Evolutionary conservation across 2,797 vertebrate genomes (phyloP).

Genomic region (Phoeniculus purpureus): DNA sequence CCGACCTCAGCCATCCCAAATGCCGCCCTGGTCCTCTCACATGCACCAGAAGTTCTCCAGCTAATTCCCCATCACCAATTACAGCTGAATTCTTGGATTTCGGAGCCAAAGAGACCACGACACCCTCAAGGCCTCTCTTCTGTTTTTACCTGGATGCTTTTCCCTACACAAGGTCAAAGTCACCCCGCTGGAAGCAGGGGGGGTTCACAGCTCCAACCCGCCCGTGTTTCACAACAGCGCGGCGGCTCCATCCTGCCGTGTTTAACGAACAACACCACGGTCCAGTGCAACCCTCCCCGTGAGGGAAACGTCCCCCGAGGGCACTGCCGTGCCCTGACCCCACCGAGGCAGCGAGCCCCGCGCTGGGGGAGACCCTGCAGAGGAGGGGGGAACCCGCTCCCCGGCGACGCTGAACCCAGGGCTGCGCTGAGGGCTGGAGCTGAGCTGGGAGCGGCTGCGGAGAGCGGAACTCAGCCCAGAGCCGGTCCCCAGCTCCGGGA

Average conservation of each 20-base stretch:
- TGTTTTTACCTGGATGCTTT: neutral
- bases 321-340: neutral
- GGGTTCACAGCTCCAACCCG: neutral
- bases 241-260: neutral
- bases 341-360: neutral
- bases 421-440: neutral
- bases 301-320: neutral
- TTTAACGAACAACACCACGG: neutral
- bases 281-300: neutral
- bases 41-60: neutral
- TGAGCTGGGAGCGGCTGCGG: neutral
- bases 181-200: neutral
- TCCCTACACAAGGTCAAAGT: constrained; percentile 14
- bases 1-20: neutral
- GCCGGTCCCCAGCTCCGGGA: neutral
- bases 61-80: neutral
- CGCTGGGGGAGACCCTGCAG: neutral
- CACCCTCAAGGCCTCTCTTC: neutral
- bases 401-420: neutral
- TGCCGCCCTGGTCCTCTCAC: neutral
- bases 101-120: neutral
- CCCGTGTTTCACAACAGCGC: constrained; percentile 33
- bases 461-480: neutral
- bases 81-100: neutral
- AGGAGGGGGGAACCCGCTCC: no score